These are phyloP conservation scores for Drosophila prosaltans DNA, from an alignment of 1,140 invertebrate species.

Conservation along the genomic window DNA sequence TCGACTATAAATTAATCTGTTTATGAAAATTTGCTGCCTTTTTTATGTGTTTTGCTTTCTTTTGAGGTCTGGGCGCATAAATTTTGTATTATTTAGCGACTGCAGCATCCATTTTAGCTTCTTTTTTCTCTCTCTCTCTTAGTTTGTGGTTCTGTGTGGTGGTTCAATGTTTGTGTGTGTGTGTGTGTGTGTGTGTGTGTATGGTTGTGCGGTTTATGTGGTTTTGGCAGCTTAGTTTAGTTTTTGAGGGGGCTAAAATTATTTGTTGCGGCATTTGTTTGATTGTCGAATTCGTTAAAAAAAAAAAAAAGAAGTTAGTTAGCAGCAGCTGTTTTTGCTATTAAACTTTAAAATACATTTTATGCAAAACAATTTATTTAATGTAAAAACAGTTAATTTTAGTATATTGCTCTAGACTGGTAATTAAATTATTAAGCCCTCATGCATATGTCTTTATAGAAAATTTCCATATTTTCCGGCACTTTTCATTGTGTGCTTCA, in stretches of 20 bases:
- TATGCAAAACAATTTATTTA: neutral
- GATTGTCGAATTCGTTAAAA: slow-evolving; percentile 9
- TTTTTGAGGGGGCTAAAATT: neutral
- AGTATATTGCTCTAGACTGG: neutral
- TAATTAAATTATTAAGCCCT: slow-evolving; percentile 8
- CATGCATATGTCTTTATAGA: neutral
- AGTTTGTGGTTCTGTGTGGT: neutral
- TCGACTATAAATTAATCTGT: neutral
- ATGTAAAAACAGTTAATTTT: neutral
- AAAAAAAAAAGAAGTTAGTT: neutral
- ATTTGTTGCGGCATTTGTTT: slow-evolving; percentile 10
- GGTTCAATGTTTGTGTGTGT: neutral
- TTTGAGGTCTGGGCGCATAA: slow-evolving; percentile 5
- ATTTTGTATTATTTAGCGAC: slow-evolving; percentile 19
- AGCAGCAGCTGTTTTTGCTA: neutral
- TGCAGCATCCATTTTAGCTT: slow-evolving; percentile 13
- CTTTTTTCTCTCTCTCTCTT: neutral
- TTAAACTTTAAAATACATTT: neutral
- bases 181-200: neutral
- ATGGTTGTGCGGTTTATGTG: neutral
- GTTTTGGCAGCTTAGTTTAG: slow-evolving; percentile 7
- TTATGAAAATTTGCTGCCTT: neutral
- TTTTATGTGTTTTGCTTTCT: slow-evolving; percentile 15
- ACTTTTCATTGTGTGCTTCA: neutral
- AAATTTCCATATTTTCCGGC: neutral